Evolutionary conservation across 2,797 vertebrate species (phyloP).

Genomic region (Cetoscarus ocellatus): DNA sequence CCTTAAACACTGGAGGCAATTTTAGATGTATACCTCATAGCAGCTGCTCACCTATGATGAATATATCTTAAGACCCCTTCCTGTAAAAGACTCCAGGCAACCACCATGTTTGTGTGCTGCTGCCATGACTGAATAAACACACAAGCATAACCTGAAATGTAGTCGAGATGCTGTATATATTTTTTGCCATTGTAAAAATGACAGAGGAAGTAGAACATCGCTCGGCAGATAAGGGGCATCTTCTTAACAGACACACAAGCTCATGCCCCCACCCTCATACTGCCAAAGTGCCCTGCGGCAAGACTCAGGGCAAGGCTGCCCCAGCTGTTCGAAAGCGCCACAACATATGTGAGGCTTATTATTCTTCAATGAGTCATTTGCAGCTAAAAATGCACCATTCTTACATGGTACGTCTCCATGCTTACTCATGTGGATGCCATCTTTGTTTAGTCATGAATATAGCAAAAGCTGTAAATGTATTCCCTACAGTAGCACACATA

Average conservation of each 20-base stretch:
- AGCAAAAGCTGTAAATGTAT: background rate
- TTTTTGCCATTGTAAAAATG: too few relatives aligned
- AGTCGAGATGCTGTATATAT: too few relatives aligned
- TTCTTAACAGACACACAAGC: background rate
- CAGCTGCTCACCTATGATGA: too few relatives aligned
- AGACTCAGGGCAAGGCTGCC: constrained; percentile 1
- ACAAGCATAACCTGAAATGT: too few relatives aligned
- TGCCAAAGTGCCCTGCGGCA: constrained; percentile 56
- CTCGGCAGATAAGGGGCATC: constrained; percentile 16
- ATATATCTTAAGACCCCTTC: too few relatives aligned
- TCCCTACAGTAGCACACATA: background rate
- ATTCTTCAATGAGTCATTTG: constrained; percentile 4
- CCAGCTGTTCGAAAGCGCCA: background rate
- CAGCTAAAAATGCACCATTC: constrained; percentile 1
- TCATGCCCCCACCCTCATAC: constrained; percentile 12
- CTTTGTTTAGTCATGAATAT: constrained; percentile 21
- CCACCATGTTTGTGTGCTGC: too few relatives aligned
- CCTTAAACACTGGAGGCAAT: too few relatives aligned
- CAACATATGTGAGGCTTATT: background rate
- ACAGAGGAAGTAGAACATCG: background rate
- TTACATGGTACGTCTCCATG: constrained; percentile 9
- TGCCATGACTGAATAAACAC: too few relatives aligned
- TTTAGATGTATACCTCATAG: too few relatives aligned
- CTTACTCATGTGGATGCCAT: constrained; percentile 25
- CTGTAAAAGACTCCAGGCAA: too few relatives aligned